These are phyloP conservation scores for Lycaon pictus DNA, from an alignment of 2,113 vertebrate species.

Conservation along the genomic window DNA sequence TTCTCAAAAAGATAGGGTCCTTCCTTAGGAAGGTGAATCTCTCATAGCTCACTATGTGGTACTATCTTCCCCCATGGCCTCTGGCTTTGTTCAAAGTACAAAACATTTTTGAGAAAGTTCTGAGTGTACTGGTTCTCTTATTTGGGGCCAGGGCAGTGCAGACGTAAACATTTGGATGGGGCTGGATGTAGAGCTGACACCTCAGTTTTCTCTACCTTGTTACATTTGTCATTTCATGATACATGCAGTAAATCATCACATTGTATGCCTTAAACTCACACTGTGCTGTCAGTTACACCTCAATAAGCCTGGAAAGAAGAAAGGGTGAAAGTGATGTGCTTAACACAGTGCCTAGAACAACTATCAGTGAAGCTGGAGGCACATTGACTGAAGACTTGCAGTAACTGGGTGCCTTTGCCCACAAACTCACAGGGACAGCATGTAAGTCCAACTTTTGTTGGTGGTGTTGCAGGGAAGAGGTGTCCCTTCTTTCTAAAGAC, in stretches of 20 bases:
- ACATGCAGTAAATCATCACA: background rate
- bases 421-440: background rate
- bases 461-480: background rate
- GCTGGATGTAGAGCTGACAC: background rate
- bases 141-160: background rate
- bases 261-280: background rate
- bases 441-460: background rate
- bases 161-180: background rate
- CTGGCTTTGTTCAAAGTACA: background rate
- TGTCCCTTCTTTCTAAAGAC: constrained; percentile 4
- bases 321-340: too few species aligned
- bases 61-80: background rate
- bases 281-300: background rate
- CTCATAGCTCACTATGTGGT: background rate
- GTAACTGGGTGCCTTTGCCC: background rate
- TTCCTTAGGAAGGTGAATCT: constrained; percentile 37
- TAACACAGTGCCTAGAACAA: background rate
- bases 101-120: background rate
- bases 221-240: background rate
- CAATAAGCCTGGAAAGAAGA: background rate
- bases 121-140: background rate
- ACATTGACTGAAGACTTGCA: background rate
- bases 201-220: background rate
- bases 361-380: background rate
- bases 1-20: background rate